Evolutionary conservation across 2,888 invertebrate genomes (phyloP).

Genomic region (Pyralis farinalis): DNA sequence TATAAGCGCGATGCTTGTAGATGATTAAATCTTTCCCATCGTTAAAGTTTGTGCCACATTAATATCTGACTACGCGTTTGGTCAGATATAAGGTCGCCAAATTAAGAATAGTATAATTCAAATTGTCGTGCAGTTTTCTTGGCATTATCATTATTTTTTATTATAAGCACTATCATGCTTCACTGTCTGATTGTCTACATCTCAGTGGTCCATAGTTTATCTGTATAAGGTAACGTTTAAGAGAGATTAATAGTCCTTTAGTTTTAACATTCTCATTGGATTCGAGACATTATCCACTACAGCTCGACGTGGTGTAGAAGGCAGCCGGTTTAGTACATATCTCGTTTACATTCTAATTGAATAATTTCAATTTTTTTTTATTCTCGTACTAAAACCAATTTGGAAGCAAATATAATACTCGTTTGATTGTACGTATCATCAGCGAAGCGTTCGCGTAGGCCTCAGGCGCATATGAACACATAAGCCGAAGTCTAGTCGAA

Average conservation of each 20-base stretch:
- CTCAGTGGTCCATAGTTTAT: slow-evolving; percentile 3
- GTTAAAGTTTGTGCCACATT: no score
- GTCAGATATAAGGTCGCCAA: no score
- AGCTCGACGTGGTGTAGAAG: slow-evolving; percentile 3
- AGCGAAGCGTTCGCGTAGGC: neutral
- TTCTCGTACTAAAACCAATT: no score
- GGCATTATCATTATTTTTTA: no score
- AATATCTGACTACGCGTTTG: no score
- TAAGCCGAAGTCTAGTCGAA: no score
- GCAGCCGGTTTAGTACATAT: slow-evolving; percentile 3
- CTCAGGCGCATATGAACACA: no score
- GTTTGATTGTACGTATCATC: neutral
- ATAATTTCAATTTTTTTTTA: neutral
- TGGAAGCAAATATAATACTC: neutral
- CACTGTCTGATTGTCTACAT: neutral
- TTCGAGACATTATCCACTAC: slow-evolving; percentile 4
- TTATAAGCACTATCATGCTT: neutral
- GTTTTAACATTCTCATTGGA: slow-evolving; percentile 7
- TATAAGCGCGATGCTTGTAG: no score
- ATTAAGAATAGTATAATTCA: no score
- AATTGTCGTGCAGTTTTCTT: no score
- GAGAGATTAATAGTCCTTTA: slow-evolving; percentile 3
- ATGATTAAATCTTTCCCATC: no score
- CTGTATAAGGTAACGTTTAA: slow-evolving; percentile 4
- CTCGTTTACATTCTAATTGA: slow-evolving; percentile 1